phyloP scores from a whole-genome alignment of 2,113 vertebrate genomes.

The Pristiophorus japonicus region DNA sequence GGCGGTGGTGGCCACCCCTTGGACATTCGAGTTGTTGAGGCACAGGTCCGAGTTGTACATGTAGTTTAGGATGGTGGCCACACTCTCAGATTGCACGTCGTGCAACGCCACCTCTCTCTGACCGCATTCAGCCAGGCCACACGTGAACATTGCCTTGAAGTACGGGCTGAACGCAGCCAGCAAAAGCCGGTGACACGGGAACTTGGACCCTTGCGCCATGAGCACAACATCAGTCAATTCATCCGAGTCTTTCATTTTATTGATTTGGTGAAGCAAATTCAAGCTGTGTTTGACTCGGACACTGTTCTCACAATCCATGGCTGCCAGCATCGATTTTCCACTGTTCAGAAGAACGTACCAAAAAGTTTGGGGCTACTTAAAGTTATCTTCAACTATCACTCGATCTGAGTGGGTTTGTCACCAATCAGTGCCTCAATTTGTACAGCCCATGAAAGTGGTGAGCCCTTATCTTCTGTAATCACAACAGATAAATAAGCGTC shows the following conservation, averaged over 20 bases:
- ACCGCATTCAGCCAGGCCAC: conserved; percentile 76
- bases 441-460: too few relatives aligned
- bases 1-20: conserved; percentile 76
- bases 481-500: background rate
- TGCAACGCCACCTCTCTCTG: conserved; percentile 71
- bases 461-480: background rate
- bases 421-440: too few relatives aligned
- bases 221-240: conserved; percentile 82
- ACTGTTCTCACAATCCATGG: conserved; percentile 59
- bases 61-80: conserved; percentile 71
- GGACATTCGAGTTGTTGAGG: conserved; percentile 72
- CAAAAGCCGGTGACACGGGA: conserved; percentile 83
- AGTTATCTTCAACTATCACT: background rate
- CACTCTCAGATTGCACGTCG: conserved; percentile 73
- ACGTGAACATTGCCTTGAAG: conserved; percentile 93
- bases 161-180: conserved; percentile 92
- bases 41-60: conserved; percentile 77
- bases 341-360: background rate
- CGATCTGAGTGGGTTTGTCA: background rate
- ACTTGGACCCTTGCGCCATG: conserved; percentile 76
- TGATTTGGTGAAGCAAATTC: conserved; percentile 69
- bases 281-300: conserved; percentile 60
- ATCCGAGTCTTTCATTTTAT: conserved; percentile 70
- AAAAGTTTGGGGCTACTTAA: background rate
- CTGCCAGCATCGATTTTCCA: background rate